A percentile compares a stretch with the other conserved stretches of the same genome.
Conservation (phyloP, 2,888 invertebrate species). For the Chironomus riparius region DNA sequence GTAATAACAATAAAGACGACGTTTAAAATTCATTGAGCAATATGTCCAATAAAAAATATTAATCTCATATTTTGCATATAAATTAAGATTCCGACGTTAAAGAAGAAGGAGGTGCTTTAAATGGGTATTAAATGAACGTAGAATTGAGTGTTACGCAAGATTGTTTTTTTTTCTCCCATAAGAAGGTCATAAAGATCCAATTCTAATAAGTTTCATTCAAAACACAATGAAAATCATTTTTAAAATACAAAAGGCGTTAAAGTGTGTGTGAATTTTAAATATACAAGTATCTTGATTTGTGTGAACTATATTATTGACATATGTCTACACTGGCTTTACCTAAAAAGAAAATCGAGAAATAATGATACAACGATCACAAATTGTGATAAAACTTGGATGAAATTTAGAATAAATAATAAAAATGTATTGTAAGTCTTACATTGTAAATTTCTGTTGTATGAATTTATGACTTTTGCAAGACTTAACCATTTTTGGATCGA, state of each 20-base stretch:
- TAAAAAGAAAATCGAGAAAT: background rate
- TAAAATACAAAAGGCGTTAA: too few species aligned
- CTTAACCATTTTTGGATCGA: background rate
- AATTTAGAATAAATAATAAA: too few species aligned
- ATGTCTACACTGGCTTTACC: background rate
- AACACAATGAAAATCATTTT: background rate
- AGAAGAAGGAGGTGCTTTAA: too few species aligned
- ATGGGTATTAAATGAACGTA: background rate
- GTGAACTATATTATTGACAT: background rate
- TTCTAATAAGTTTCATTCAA: background rate
- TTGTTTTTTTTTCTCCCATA: background rate
- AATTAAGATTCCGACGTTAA: background rate
- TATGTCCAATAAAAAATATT: background rate
- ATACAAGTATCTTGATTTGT: background rate
- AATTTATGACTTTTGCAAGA: background rate
- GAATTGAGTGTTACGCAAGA: background rate
- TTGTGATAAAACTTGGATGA: too few species aligned
- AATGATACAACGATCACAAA: too few species aligned
- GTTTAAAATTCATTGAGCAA: background rate
- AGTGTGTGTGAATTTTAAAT: background rate
- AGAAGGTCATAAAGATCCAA: background rate
- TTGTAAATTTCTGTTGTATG: background rate
- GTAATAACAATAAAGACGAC: background rate
- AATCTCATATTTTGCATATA: background rate
- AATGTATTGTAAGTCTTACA: background rate